Evolutionary conservation across 2,797 vertebrate species (phyloP).

Genomic region (Dendrocincla fuliginosa): DNA sequence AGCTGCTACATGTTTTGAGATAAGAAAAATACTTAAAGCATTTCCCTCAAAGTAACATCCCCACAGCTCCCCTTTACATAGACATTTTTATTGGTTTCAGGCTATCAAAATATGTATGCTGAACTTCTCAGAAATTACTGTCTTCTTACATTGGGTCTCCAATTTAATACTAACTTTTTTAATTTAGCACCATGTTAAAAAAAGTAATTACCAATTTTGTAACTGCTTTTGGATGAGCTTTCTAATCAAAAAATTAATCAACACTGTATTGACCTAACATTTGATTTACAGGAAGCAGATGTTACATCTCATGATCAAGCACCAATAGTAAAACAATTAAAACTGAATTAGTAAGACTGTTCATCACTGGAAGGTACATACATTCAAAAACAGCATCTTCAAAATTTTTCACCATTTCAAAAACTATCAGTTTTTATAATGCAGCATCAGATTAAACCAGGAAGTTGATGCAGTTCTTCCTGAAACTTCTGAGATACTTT

Average conservation of each 20-base stretch:
- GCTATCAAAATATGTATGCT: not conserved
- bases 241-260: not conserved
- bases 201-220: not conserved
- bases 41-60: not conserved
- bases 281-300: not conserved
- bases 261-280: not conserved
- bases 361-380: not conserved
- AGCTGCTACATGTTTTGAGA: not conserved
- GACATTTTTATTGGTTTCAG: not conserved
- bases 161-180: not conserved
- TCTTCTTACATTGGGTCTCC: not conserved
- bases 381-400: not conserved
- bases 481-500: not conserved
- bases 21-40: not conserved
- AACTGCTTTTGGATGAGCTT: not conserved
- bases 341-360: not conserved
- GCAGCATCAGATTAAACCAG: not conserved
- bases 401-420: not conserved
- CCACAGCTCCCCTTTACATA: not conserved
- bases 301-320: not conserved
- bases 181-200: not conserved
- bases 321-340: not conserved
- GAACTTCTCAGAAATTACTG: not conserved
- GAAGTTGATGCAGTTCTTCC: not conserved
- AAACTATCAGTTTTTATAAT: not conserved